Evolutionary conservation across 2,797 vertebrate genomes (phyloP), one percentile per base, ranked within the genome.

Genomic region (Botia kubotai): DNA sequence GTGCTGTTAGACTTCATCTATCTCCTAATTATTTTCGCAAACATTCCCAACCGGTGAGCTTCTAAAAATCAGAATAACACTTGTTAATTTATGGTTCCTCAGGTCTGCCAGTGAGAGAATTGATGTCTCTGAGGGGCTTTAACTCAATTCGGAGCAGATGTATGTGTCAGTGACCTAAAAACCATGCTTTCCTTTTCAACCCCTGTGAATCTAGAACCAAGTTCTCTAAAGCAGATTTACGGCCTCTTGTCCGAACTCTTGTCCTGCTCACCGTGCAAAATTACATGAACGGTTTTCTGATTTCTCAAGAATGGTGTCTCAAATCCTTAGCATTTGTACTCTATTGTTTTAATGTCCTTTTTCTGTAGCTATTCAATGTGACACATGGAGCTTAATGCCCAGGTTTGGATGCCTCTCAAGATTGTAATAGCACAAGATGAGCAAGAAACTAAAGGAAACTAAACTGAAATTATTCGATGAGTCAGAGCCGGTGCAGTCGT

Each of bases 1-100:
- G 85, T 88, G 85, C 86, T 87, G 46, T 84, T 85, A 82, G 81
- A 77, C 83, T 82, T 81, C 83, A 87, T 90, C 86, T 88, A 80
- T 90, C 86, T 84, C 81, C 82, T 89, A 88, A 92, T 92, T 89
- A 85, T 73, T 86, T 84, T 87, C 89, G 87, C 89, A 89, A 89
- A 89, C 82, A 81, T 84, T 83, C 78, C 75, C 88, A 90, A 89
- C 86, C 82, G 2, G 88, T 84, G 84, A 88, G 36, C 86, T 75
- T 78, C 14, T 86, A 87, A 87, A 92, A 89, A 88, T 89, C 86
- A 87, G 81, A 90, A 90, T 90, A 88, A 90, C 89, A 83, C 89
- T 89, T 90, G 88, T 87, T 85, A 80, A 86, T 91, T 91, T 90
- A 92, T 87, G 89, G 77, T 85, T 89, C 85, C 85, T 86, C 84